Evolutionary conservation across 2,888 invertebrate species (phyloP).

Genomic region (Alentia gelatinosa): DNA sequence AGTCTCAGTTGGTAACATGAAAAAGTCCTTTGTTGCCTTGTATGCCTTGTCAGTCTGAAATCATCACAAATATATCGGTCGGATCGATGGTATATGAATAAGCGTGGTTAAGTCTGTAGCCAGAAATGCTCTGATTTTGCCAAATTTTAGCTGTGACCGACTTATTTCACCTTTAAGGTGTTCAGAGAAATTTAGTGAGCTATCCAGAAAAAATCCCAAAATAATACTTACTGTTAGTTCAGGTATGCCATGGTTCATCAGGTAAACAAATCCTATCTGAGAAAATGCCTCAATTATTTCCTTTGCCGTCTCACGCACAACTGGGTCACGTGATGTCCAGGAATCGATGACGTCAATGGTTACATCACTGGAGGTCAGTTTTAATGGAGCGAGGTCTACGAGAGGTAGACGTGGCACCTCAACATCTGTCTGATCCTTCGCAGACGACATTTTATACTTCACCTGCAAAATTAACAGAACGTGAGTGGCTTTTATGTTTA

Average conservation of each 20-base stretch:
- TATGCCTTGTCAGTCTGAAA: neutral
- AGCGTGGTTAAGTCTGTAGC: neutral
- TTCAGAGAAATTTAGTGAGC: too few relatives aligned
- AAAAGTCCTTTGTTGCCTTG: neutral
- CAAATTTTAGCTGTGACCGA: too few relatives aligned
- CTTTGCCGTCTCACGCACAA: neutral
- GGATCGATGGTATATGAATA: neutral
- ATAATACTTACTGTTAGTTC: neutral
- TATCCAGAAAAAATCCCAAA: too few relatives aligned
- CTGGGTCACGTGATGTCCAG: neutral
- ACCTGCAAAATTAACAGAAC: too few relatives aligned
- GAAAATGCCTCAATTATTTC: neutral
- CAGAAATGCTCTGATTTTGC: too few relatives aligned
- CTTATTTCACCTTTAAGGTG: too few relatives aligned
- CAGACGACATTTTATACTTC: too few relatives aligned
- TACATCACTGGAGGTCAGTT: neutral
- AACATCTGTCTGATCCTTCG: too few relatives aligned
- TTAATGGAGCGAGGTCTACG: neutral
- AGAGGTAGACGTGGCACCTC: neutral
- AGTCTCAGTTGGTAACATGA: neutral
- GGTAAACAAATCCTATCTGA: slow-evolving; percentile 31
- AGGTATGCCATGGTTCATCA: slow-evolving; percentile 37
- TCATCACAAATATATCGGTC: neutral
- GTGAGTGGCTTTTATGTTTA: too few relatives aligned
- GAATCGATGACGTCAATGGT: neutral